Evolutionary conservation across 2,888 invertebrate genomes (phyloP), one percentile per base, ranked within the genome.

Genomic region (Ypsolopha sequella): DNA sequence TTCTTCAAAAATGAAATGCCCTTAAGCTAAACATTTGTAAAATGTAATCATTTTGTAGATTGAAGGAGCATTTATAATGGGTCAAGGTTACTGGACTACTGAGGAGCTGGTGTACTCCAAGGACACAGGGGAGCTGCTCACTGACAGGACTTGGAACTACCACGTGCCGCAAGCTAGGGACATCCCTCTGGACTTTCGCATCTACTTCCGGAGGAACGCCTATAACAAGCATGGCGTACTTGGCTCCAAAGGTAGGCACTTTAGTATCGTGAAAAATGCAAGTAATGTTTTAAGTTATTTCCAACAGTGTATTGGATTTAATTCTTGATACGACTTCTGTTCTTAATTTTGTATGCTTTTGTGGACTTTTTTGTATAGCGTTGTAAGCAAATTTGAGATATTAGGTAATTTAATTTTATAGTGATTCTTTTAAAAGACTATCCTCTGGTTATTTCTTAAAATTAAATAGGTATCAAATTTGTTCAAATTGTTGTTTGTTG

Each of bases 91-190:
- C 58, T 90, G 88, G 80, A 87, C 89, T 0, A 76, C 72, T 0
- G 91, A 92, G 65, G 82, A 90, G 56, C 60, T 90, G 47, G 70
- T 85, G 11, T 88, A 84, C 58, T 81, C 88, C 58, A 68, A 79
- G 9, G 62, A 70, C 45, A 87, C 88, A 41, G 91, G 90, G 1
- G 67, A 77, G 56, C 64, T 90, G 14, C 66, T 89, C 8, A 90
- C 90, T 13, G 76, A 88, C 60, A 78, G 89, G 52, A 91, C 91
- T 34, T 92, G 91, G 91, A 88, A 80, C 54, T 90, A 90, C 61
- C 88, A 89, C 62, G 77, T 86, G 7, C 89, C 89, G 0, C 88
- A 88, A 7, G 78, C 82, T 0, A 89, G 88, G 59, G 90, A 90
- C 61, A 89, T 90, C 60, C 90, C 90, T 0, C 70, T 82, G 6